phyloP scores from a whole-genome alignment of 2,888 invertebrate species.

The Eledona agricola region DNA sequence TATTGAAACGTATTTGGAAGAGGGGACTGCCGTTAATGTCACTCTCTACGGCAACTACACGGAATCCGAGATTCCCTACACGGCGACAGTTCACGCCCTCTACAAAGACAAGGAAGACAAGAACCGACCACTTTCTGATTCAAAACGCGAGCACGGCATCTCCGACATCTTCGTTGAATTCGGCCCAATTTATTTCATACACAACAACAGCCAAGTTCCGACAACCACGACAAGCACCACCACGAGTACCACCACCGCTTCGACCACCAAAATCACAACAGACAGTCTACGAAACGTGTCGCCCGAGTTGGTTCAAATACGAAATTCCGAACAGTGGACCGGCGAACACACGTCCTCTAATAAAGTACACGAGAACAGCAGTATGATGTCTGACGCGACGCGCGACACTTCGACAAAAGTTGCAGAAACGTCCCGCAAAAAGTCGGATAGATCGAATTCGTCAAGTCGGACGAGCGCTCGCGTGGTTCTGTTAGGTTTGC shows the following conservation, averaged over 20 bases:
- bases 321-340: slow-evolving; percentile 34
- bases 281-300: slow-evolving; percentile 47
- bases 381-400: slow-evolving; percentile 53
- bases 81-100: slow-evolving; percentile 74
- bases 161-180: slow-evolving; percentile 75
- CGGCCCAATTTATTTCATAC: slow-evolving; percentile 79
- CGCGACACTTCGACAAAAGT: slow-evolving; percentile 47
- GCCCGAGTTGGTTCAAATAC: slow-evolving; percentile 12
- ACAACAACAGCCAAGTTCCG: slow-evolving; percentile 80
- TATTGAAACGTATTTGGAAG: slow-evolving; percentile 69
- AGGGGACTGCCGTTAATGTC: slow-evolving; percentile 87
- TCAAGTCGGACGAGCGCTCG: slow-evolving; percentile 14
- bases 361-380: slow-evolving; percentile 61
- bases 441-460: slow-evolving; percentile 37
- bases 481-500: slow-evolving; percentile 17
- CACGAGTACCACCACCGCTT: slow-evolving; percentile 64
- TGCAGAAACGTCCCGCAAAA: slow-evolving; percentile 59
- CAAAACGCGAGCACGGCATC: slow-evolving; percentile 72
- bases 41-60: slow-evolving; percentile 79
- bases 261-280: slow-evolving; percentile 63
- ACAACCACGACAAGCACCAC: slow-evolving; percentile 74
- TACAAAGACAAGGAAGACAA: slow-evolving; percentile 71
- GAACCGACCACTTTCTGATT: slow-evolving; percentile 70
- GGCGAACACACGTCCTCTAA: slow-evolving; percentile 38
- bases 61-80: slow-evolving; percentile 78